phyloP scores from a whole-genome alignment of 2,797 vertebrate species.

The Yasuhikotakia modesta region DNA sequence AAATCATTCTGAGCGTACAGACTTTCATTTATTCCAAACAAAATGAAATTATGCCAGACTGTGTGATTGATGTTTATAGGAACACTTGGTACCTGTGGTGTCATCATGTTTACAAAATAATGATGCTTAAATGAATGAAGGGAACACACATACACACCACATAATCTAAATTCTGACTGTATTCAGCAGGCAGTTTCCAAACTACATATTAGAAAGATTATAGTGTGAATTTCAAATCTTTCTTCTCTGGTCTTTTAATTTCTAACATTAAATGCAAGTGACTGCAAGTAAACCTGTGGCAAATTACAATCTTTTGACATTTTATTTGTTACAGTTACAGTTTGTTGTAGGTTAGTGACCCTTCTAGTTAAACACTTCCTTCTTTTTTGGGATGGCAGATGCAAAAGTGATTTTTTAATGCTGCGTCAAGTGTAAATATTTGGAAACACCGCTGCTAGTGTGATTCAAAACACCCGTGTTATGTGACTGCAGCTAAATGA shows the following conservation, averaged over 20 bases:
- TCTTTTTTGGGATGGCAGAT: too few species aligned
- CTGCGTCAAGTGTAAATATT: too few species aligned
- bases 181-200: constrained; percentile 26
- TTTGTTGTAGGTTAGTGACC: too few species aligned
- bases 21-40: constrained; percentile 76
- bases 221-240: constrained; percentile 35
- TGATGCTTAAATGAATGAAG: constrained; percentile 39
- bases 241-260: constrained; percentile 1
- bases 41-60: constrained; percentile 74
- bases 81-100: constrained; percentile 65
- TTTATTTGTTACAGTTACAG: too few species aligned
- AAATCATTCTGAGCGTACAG: constrained; percentile 72
- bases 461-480: too few species aligned
- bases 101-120: constrained; percentile 74
- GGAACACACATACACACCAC: constrained; percentile 14
- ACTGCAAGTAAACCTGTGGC: constrained; percentile 61
- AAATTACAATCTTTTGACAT: constrained; percentile 66
- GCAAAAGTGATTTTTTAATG: too few species aligned
- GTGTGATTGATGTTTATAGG: constrained; percentile 72
- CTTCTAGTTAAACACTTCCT: too few species aligned
- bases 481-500: too few species aligned
- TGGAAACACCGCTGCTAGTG: too few species aligned
- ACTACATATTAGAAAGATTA: constrained; percentile 44
- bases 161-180: constrained; percentile 13
- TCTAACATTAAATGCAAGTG: constrained; percentile 47